Evolutionary conservation across 2,888 invertebrate genomes (phyloP).

Genomic region (Xanthorhoe designata): DNA sequence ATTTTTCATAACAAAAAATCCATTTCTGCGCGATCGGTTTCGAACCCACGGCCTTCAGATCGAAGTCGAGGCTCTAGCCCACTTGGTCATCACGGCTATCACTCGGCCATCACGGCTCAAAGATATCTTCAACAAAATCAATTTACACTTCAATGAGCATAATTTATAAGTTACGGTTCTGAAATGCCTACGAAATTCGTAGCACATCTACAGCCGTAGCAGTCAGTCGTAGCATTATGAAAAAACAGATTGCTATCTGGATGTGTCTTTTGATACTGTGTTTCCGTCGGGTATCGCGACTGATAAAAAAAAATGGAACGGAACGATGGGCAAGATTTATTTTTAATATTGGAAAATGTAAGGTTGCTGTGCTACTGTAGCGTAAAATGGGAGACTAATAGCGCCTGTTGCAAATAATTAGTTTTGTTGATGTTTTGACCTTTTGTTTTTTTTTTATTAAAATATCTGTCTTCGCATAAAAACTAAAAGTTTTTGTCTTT

Average conservation of each 20-base stretch:
- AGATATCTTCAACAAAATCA: too few relatives aligned
- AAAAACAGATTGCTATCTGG: constrained; percentile 39
- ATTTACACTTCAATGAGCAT: too few relatives aligned
- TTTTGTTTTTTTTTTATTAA: neutral
- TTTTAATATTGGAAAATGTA: constrained; percentile 44
- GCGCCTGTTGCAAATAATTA: neutral
- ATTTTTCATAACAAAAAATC: too few relatives aligned
- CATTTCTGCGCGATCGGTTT: too few relatives aligned
- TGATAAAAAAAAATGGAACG: constrained; percentile 37
- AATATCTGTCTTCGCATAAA: neutral
- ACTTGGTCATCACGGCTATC: too few relatives aligned
- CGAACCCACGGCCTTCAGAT: too few relatives aligned
- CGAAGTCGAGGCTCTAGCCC: too few relatives aligned
- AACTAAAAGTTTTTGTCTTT: neutral
- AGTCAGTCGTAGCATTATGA: constrained; percentile 17
- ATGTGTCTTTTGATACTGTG: constrained; percentile 37
- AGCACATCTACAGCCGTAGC: constrained; percentile 25
- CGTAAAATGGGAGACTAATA: constrained; percentile 35
- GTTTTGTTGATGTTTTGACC: neutral
- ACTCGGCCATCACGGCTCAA: too few relatives aligned
- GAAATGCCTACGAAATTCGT: constrained; percentile 30
- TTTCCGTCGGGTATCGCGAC: constrained; percentile 20
- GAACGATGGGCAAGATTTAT: constrained; percentile 29
- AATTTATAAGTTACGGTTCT: too few relatives aligned
- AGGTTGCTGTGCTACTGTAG: constrained; percentile 21